Evolutionary conservation across 2,797 vertebrate genomes (phyloP).

Genomic region (Falco columbarius): DNA sequence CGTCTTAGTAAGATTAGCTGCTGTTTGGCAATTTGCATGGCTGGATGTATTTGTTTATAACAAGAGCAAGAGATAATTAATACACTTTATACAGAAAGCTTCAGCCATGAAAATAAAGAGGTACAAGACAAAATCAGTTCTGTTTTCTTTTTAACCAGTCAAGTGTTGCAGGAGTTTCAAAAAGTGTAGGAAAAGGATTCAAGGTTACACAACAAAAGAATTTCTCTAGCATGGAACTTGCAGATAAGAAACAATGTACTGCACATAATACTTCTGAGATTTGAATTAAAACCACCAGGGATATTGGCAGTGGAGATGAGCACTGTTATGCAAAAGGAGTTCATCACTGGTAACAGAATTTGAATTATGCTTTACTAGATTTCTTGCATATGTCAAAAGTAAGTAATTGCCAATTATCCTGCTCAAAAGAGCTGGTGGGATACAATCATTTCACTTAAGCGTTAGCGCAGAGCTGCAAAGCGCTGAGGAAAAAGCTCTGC

Average conservation of each 20-base stretch:
- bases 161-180: constrained; percentile 6
- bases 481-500: background rate
- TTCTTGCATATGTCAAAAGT: constrained; percentile 64
- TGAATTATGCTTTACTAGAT: constrained; percentile 57
- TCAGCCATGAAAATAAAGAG: background rate
- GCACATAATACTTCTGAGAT: constrained; percentile 52
- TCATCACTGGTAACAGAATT: constrained; percentile 49
- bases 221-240: constrained; percentile 18
- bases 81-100: background rate
- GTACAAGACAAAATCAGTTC: background rate
- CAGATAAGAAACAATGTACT: constrained; percentile 55
- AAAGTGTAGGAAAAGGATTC: constrained; percentile 28
- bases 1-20: background rate
- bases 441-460: constrained; percentile 54
- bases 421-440: constrained; percentile 62
- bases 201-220: constrained; percentile 34
- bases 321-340: constrained; percentile 19
- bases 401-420: constrained; percentile 66
- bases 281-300: constrained; percentile 45
- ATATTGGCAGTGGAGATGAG: constrained; percentile 38
- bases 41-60: constrained; percentile 50
- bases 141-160: background rate
- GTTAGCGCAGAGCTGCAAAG: background rate
- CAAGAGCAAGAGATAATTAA: constrained; percentile 7
- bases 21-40: constrained; percentile 24